These are phyloP conservation scores for Orthosia incerta DNA, from an alignment of 2,888 invertebrate genomes.

Conservation along the genomic window DNA sequence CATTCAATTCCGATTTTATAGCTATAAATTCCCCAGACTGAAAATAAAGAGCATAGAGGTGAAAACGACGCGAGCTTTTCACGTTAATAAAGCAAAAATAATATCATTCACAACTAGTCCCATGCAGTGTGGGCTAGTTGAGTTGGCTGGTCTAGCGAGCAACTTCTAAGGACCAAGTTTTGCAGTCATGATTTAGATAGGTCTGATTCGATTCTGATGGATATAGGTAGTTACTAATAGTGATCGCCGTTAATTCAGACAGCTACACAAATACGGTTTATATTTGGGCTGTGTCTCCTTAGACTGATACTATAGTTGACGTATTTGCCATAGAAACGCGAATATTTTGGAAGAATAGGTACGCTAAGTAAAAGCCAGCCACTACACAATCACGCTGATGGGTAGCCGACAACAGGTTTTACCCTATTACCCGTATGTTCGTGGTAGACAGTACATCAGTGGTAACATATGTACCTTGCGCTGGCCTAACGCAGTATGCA, in stretches of 20 bases:
- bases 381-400: not conserved
- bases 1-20: conserved; percentile 94
- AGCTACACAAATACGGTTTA: not conserved
- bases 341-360: not conserved
- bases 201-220: not conserved
- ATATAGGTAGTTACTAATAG: not conserved
- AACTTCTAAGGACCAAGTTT: not conserved
- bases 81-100: not conserved
- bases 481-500: not conserved
- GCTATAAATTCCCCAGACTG: conserved; percentile 97
- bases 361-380: not conserved
- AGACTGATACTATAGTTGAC: not conserved
- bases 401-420: not conserved
- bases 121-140: too few species aligned
- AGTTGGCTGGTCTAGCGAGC: not conserved
- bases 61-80: not conserved
- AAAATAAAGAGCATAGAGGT: conserved; percentile 72
- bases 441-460: not conserved
- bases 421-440: not conserved
- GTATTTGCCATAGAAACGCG: not conserved
- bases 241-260: not conserved
- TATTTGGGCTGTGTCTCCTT: not conserved
- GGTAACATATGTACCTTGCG: not conserved
- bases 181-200: not conserved
- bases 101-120: not conserved